Base-by-base conservation (phyloP, 2,888 invertebrate species). In the Eudemis profundana region DNA sequence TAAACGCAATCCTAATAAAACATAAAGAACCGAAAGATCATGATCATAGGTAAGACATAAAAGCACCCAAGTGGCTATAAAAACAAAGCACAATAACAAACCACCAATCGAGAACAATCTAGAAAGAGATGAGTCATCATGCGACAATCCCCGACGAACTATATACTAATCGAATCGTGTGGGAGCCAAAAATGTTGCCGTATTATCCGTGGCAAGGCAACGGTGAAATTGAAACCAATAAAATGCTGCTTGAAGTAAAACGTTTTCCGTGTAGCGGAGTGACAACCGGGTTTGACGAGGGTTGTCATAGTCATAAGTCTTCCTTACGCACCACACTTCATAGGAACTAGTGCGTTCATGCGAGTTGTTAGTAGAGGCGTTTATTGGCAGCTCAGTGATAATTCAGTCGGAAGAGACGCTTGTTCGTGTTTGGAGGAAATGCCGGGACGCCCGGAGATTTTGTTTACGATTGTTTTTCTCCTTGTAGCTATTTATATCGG, bases 221-320 rank as follows among this genome's bases (percentile, higher is more conserved):
- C 84, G 81, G 80, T 87, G 86, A 89, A 89, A 90, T 90, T 84
- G 90, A 90, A 90, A 89, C 89, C 90, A 90, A 89, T 87, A 87
- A 90, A 91, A 90, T 87, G 86, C 85, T 83, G 74, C 77, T 79
- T 78, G 75, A 76, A 83, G 82, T 89, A 83, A 90, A 90, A 90
- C 87, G 88, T 84, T 89, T 89, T 85, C 83, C 84, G 78, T 87
- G 88, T 88, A 80, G 68, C 67, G 50, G 79, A 76, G 80, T 81
- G 85, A 84, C 82, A 81, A 73, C 64, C 56, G 78, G 76, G 73
- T 70, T 76, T 89, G 90, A 90, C 87, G 83, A 86, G 89, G 90
- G 90, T 90, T 85, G 87, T 91, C 91, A 91, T 91, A 90, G 87
- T 91, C 91, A 91, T 91, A 90, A 89, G 90, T 87, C 90, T 90